Base-by-base conservation (phyloP, 2,113 vertebrate species). In the Serilophus lunatus region DNA sequence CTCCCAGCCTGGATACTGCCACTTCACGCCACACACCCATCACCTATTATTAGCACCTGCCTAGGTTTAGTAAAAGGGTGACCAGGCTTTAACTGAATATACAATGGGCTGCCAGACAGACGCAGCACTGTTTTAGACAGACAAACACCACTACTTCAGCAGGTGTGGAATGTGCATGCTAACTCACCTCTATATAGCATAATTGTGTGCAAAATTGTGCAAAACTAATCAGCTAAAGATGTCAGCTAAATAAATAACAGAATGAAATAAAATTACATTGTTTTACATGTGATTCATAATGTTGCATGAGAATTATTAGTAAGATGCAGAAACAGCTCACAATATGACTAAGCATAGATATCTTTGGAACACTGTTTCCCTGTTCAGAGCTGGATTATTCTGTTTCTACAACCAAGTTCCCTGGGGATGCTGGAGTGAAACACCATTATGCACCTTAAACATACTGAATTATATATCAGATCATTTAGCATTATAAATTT, bases 21-120 rank as follows among this genome's bases (percentile, higher is more conserved):
- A 47, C 38, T 59, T 66, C 29, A 40, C 1, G 7, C 15, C 25
- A 20, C 0, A 0, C 9, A 38, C 3, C 5, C 54, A n/a, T n/a
- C n/a, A 65, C 42, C 24, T 33, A n/a, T 66, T 47, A 10, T 1
- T 14, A 60, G 25, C 40, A 59, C 5, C 17, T 53, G 50, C 40
- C 28, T 38, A n/a, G 40, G 15, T 2, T 35, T 38, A 74, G 25
- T 33, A 71, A 59, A 70, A 75, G 13, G 18, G 10, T 42, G 36
- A 36, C 10, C 31, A 57, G 50, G 11, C 47, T 64, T 18, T 23
- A 80, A 42, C 11, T 7, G 1, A 2, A 4, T 14, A 45, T 69
- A 3, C 28, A 80, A 3, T 1, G 2, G 31, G 7, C 31, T 77
- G 17, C 23, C 36, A 64, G 53, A 44, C 12, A 60, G 18, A 16